phyloP scores from a whole-genome alignment of 1,140 invertebrate genomes.

The Druon quercuslanigerum region DNA sequence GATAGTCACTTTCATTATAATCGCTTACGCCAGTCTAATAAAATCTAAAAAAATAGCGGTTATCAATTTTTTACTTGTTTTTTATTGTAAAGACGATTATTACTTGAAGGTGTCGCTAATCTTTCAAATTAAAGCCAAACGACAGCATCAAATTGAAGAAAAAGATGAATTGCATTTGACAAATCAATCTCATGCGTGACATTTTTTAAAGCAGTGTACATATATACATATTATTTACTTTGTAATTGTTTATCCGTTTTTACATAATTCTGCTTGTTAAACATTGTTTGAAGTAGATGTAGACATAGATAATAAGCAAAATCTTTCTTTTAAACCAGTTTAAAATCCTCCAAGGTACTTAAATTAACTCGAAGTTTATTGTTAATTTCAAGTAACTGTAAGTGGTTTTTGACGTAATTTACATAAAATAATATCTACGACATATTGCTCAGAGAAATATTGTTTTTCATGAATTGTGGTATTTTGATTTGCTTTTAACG shows the following conservation, averaged over 20 bases:
- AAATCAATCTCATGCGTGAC: not conserved
- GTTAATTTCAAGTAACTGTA: too few relatives aligned
- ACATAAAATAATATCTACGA: too few relatives aligned
- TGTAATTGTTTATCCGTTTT: not conserved
- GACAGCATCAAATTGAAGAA: not conserved
- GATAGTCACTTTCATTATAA: slow-evolving; percentile 57
- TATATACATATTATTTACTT: slow-evolving; percentile 13
- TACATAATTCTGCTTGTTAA: not conserved
- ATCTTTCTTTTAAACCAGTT: too few relatives aligned
- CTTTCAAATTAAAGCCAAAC: not conserved
- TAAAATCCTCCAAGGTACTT: too few relatives aligned
- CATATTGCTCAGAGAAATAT: too few relatives aligned
- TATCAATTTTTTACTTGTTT: slow-evolving; percentile 6
- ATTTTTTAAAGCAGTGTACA: not conserved
- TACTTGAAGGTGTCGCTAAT: not conserved
- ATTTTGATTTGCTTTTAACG: too few relatives aligned
- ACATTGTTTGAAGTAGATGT: too few relatives aligned
- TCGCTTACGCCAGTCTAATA: not conserved
- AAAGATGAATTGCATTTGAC: not conserved
- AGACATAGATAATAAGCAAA: too few relatives aligned
- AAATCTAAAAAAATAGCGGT: not conserved
- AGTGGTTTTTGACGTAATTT: too few relatives aligned
- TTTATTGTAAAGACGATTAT: slow-evolving; percentile 1
- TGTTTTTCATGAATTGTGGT: too few relatives aligned
- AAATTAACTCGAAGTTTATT: too few relatives aligned